A percentile compares a stretch with the other conserved stretches of the same genome.
phyloP scores from a whole-genome alignment of 1,140 invertebrate species.

The Cotesia chilonis region DNA sequence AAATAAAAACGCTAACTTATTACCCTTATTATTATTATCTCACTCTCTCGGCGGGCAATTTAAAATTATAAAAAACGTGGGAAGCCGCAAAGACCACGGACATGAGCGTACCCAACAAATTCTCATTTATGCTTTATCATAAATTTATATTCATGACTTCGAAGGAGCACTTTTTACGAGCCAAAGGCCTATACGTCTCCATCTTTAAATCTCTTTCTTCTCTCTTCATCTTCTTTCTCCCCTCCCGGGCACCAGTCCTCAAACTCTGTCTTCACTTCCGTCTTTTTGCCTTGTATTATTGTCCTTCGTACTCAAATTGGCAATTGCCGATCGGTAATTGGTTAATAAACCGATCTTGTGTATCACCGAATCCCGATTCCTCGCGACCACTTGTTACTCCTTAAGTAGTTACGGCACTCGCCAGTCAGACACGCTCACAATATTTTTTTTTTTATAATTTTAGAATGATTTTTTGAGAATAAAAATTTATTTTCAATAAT shows the following conservation, averaged over 20 bases:
- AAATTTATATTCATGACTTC: conserved; percentile 42
- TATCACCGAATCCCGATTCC: not conserved
- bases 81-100: conserved; percentile 28
- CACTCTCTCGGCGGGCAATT: conserved; percentile 28
- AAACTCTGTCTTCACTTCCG: conserved; percentile 10
- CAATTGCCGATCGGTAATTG: not conserved
- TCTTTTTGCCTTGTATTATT: not conserved
- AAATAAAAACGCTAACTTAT: not conserved
- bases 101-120: conserved; percentile 34
- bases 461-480: too few species aligned
- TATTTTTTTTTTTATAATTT: too few species aligned
- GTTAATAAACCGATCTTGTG: too few species aligned
- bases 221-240: conserved; percentile 6
- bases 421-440: conserved; percentile 11
- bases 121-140: conserved; percentile 43
- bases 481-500: too few species aligned
- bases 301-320: too few species aligned
- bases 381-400: conserved; percentile 13
- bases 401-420: conserved; percentile 25
- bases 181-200: conserved; percentile 35
- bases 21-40: conserved; percentile 15
- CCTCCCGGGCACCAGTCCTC: not conserved
- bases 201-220: conserved; percentile 31
- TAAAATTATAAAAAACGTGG: conserved; percentile 41
- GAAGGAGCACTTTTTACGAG: conserved; percentile 40